A percentile compares a stretch with the other conserved stretches of the same genome.
These are phyloP conservation scores for Polypterus senegalus DNA, from an alignment of 2,113 vertebrate genomes.

Conservation along the genomic window DNA sequence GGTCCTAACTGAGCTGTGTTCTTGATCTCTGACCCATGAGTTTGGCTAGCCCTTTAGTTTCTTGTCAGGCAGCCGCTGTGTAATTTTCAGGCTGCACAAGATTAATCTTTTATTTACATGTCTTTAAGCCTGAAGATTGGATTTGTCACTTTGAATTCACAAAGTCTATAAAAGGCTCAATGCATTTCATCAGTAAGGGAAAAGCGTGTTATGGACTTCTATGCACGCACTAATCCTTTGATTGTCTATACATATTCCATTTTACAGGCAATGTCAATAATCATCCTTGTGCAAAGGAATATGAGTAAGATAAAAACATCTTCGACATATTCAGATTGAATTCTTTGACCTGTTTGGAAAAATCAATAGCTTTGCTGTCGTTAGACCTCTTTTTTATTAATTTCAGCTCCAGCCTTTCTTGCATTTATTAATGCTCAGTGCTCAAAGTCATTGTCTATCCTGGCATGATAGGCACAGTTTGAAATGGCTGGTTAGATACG, in stretches of 20 bases:
- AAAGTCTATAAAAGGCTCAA: slow-evolving; percentile 26
- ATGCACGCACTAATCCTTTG: slow-evolving; percentile 46
- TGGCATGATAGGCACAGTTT: too few species aligned
- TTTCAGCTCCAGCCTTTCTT: background rate
- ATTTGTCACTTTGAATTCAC: slow-evolving; percentile 29
- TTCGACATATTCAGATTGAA: slow-evolving; percentile 5
- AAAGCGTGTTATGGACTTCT: slow-evolving; percentile 23
- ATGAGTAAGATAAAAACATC: slow-evolving; percentile 25
- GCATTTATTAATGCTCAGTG: too few species aligned
- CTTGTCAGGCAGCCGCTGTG: slow-evolving; percentile 1
- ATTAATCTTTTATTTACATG: slow-evolving; percentile 30
- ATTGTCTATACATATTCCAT: slow-evolving; percentile 42
- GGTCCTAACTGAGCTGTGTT: too few species aligned
- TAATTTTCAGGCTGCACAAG: slow-evolving; percentile 21
- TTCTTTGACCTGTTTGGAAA: slow-evolving; percentile 7
- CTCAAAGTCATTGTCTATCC: too few species aligned
- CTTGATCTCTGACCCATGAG: too few species aligned
- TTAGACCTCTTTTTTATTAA: background rate
- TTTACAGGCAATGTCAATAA: slow-evolving; percentile 38
- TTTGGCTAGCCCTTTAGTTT: too few species aligned
- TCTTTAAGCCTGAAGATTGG: slow-evolving; percentile 22
- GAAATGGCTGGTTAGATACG: too few species aligned
- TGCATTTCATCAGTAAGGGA: slow-evolving; percentile 29
- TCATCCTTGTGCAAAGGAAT: slow-evolving; percentile 34
- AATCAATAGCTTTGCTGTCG: slow-evolving; percentile 10